Evolutionary conservation across 2,113 vertebrate species (phyloP), one percentile per base, ranked within the genome.

Genomic region (Tetrax tetrax): DNA sequence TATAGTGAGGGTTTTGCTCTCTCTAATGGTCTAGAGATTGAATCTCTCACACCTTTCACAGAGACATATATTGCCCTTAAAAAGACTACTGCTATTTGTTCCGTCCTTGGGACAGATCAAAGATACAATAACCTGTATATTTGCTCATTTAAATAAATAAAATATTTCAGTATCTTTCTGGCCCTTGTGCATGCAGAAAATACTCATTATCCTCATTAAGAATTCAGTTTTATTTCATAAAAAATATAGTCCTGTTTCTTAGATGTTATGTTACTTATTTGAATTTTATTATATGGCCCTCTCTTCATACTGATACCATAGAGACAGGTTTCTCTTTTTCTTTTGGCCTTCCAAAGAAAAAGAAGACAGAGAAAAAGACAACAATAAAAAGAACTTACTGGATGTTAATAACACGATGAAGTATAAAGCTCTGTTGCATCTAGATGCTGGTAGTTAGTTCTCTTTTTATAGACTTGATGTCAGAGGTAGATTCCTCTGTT

Each of bases 361-460:
- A 23, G 16, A 69, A n/a, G 4, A 10, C 0, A 0, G 11, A 84
- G 51, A 83, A 86, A 87, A 96, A 84, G 18, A 21, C 16, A 45
- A 37, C 9, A 43, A 18, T 50, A 56, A 51, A 50, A 84, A 28
- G 21, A 75, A 41, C 14, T 66, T 71, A 61, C n/a, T 60, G 74
- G 35, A 70, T 29, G 43, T 84, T 75, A 60, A 35, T 9, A 84
- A 29, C 7, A 91, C 7, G 27, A 64, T 24, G 9, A 89, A 71
- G n/a, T 51, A 84, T 12, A 60, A 65, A 80, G 11, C 12, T 70
- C 28, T 69, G 1, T 41, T 0, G 0, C 24, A 9, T 72, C 13
- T 69, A 53, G 31, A 53, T n/a, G 22, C 25, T 86, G 11, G 5
- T 59, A n/a, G 64, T 43, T 60, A 77, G 35, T 43, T 87, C 24